These are phyloP conservation scores for Danaus plexippus DNA, from an alignment of 1,140 invertebrate species.

Conservation along the genomic window DNA sequence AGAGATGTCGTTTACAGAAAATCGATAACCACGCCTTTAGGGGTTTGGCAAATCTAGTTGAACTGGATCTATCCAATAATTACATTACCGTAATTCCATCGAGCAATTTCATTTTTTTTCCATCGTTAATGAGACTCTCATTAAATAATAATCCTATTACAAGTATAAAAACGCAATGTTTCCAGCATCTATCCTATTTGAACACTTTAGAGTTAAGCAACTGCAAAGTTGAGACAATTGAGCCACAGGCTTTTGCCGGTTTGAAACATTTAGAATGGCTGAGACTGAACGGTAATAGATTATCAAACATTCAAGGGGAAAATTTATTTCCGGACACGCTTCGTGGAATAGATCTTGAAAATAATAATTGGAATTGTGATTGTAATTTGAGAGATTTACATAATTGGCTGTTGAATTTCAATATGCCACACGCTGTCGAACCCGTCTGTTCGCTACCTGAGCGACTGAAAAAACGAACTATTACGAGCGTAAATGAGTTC, in stretches of 20 bases:
- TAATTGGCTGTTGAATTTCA: constrained; percentile 82
- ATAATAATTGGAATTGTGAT: constrained; percentile 92
- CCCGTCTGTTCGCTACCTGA: constrained; percentile 83
- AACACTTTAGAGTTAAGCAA: constrained; percentile 86
- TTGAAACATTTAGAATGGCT: constrained; percentile 87
- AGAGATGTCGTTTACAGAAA: constrained; percentile 81
- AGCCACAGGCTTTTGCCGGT: constrained; percentile 86
- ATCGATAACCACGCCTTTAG: constrained; percentile 85
- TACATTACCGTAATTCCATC: constrained; percentile 82
- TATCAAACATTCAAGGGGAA: constrained; percentile 79
- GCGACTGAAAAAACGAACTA: constrained; percentile 76
- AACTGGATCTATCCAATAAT: constrained; percentile 90
- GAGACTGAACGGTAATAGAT: constrained; percentile 84
- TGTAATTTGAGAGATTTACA: constrained; percentile 84
- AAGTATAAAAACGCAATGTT: constrained; percentile 80
- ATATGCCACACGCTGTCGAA: constrained; percentile 80
- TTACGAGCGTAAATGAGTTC: constrained; percentile 78
- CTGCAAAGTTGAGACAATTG: constrained; percentile 83
- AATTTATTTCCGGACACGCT: constrained; percentile 81
- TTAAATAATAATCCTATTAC: constrained; percentile 87
- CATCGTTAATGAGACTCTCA: constrained; percentile 85
- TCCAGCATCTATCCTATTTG: constrained; percentile 80
- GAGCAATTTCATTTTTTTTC: constrained; percentile 82
- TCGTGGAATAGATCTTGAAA: constrained; percentile 84
- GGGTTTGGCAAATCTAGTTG: constrained; percentile 89